phyloP scores from a whole-genome alignment of 1,140 invertebrate genomes.

The Brachionus sp. region DNA sequence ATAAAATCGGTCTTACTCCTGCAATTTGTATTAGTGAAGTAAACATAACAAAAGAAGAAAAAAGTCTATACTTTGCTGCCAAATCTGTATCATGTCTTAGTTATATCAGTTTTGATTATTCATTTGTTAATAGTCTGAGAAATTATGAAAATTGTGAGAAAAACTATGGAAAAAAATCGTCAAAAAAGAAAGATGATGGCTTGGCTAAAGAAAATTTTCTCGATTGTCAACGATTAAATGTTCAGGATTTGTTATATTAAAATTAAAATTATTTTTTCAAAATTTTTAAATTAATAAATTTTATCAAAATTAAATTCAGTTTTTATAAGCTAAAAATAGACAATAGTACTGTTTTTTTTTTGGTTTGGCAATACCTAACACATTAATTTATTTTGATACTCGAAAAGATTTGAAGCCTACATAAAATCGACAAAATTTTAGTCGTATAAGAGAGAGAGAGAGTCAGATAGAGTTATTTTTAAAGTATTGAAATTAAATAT shows the following conservation, averaged over 20 bases:
- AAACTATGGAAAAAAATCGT: neutral
- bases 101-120: neutral
- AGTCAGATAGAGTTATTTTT: no score
- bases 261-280: neutral
- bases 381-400: no score
- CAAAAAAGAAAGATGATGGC: neutral
- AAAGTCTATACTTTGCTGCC: neutral
- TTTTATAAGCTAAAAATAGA: neutral
- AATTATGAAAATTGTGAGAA: no score
- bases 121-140: neutral
- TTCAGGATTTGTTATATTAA: no score
- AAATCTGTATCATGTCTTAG: neutral
- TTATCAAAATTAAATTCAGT: no score
- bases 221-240: no score
- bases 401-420: no score
- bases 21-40: neutral
- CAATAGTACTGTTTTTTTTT: neutral
- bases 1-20: neutral
- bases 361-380: no score
- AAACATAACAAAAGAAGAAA: neutral
- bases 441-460: no score
- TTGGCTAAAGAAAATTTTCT: no score
- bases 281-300: neutral
- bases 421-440: no score
- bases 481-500: no score